phyloP scores from a whole-genome alignment of 2,888 invertebrate species.

The Tetranychus piercei region DNA sequence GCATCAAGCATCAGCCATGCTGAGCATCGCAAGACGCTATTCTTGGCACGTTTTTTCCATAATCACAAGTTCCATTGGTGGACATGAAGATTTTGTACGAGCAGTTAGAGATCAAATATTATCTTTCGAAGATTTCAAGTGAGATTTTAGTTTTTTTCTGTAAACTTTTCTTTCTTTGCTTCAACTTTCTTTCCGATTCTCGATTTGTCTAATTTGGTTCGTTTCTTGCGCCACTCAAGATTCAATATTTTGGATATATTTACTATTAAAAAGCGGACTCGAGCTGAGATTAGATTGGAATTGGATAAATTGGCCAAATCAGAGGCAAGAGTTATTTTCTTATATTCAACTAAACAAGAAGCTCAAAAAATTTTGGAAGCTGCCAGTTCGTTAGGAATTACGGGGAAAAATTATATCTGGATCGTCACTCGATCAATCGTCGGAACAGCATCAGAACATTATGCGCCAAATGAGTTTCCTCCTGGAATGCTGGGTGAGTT shows the following conservation, averaged over 20 bases:
- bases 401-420: constrained; percentile 82
- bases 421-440: constrained; percentile 86
- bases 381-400: constrained; percentile 52
- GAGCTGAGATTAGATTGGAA: constrained; percentile 46
- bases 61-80: constrained; percentile 49
- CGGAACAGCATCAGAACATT: constrained; percentile 44
- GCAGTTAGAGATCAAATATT: constrained; percentile 70
- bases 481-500: constrained; percentile 65
- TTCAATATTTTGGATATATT: constrained; percentile 64
- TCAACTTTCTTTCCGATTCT: not conserved
- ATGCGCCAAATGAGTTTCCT: constrained; percentile 56
- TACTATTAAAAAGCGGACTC: constrained; percentile 24
- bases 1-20: constrained; percentile 89
- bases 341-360: constrained; percentile 73
- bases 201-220: not conserved
- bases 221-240: constrained; percentile 34
- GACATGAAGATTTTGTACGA: constrained; percentile 80
- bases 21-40: constrained; percentile 66
- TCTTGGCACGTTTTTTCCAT: constrained; percentile 34
- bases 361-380: constrained; percentile 60
- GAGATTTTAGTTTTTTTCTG: constrained; percentile 25
- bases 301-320: constrained; percentile 63
- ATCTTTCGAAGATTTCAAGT: constrained; percentile 33
- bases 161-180: not conserved
- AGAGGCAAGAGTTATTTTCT: constrained; percentile 74